phyloP scores from a whole-genome alignment of 2,888 invertebrate species.

The Choreutis nemorana region DNA sequence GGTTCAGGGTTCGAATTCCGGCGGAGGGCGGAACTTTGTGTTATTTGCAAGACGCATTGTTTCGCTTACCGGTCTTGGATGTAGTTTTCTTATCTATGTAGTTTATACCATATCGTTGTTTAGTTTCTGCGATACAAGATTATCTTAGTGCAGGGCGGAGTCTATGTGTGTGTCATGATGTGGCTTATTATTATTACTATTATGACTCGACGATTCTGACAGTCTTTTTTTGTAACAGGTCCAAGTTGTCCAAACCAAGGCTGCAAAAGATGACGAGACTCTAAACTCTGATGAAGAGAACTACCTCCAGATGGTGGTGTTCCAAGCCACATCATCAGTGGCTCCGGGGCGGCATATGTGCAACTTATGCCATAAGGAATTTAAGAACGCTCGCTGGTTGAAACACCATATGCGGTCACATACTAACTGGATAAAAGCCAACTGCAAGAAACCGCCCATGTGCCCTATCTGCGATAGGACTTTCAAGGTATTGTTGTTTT shows the following conservation, averaged over 20 bases:
- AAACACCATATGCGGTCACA: conserved; percentile 71
- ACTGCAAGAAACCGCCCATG: conserved; percentile 71
- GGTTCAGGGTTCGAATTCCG: too few species aligned
- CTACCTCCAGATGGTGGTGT: conserved; percentile 51
- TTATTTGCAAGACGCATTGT: too few species aligned
- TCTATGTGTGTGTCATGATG: too few species aligned
- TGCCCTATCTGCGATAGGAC: conserved; percentile 68
- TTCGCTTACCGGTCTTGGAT: too few species aligned
- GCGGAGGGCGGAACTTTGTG: too few species aligned
- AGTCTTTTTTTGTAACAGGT: not conserved
- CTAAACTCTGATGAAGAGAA: conserved; percentile 53
- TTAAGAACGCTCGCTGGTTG: conserved; percentile 68
- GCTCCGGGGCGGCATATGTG: conserved; percentile 68
- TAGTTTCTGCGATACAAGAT: too few species aligned
- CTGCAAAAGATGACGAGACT: conserved; percentile 23
- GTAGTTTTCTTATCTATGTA: too few species aligned
- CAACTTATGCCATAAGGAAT: conserved; percentile 70
- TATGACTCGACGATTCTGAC: too few species aligned
- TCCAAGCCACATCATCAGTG: conserved; percentile 60
- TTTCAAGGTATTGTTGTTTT: conserved; percentile 66
- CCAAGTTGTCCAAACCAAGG: not conserved
- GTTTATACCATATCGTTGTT: too few species aligned
- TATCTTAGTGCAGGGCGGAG: too few species aligned
- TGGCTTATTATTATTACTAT: too few species aligned
- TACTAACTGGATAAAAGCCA: conserved; percentile 71